A percentile compares a stretch with the other conserved stretches of the same genome.
phyloP scores from a whole-genome alignment of 1,140 invertebrate genomes.

The Tetragonula clypearis region DNA sequence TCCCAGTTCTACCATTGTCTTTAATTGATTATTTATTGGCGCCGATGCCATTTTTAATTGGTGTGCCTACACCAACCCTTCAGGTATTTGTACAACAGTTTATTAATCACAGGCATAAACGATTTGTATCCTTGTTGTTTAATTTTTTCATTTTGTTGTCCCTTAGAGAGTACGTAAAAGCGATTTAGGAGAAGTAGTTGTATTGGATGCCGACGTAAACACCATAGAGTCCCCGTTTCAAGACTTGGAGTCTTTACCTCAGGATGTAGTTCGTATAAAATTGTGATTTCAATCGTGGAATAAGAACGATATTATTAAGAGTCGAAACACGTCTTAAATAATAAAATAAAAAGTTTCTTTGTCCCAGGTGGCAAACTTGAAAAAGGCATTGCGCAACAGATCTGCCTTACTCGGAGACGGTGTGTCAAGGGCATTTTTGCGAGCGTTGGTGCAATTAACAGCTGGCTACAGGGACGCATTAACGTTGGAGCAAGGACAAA shows the following conservation, averaged over 20 bases:
- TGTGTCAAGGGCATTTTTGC: constrained; percentile 94
- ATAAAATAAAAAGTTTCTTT: constrained; percentile 68
- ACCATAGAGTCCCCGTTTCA: constrained; percentile 92
- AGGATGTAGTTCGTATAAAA: constrained; percentile 87
- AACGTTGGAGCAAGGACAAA: constrained; percentile 89
- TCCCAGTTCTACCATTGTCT: constrained; percentile 93
- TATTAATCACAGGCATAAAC: not conserved
- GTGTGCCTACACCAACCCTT: constrained; percentile 92
- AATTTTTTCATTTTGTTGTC: not conserved
- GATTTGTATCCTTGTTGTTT: not conserved
- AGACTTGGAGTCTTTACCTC: constrained; percentile 92
- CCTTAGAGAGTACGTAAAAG: constrained; percentile 85
- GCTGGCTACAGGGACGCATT: constrained; percentile 96
- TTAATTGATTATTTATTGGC: constrained; percentile 95
- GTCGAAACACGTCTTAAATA: constrained; percentile 55
- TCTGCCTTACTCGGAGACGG: constrained; percentile 91
- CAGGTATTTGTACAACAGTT: constrained; percentile 82
- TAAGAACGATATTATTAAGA: constrained; percentile 41
- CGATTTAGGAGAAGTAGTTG: constrained; percentile 95
- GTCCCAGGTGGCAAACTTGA: constrained; percentile 85
- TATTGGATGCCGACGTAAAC: constrained; percentile 95
- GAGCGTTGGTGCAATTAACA: constrained; percentile 94
- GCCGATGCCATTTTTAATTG: constrained; percentile 97
- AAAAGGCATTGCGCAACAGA: constrained; percentile 87
- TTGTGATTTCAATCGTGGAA: constrained; percentile 23